These are phyloP conservation scores for Cyprinodon brontotheroides DNA, from an alignment of 2,113 vertebrate genomes.

Conservation along the genomic window DNA sequence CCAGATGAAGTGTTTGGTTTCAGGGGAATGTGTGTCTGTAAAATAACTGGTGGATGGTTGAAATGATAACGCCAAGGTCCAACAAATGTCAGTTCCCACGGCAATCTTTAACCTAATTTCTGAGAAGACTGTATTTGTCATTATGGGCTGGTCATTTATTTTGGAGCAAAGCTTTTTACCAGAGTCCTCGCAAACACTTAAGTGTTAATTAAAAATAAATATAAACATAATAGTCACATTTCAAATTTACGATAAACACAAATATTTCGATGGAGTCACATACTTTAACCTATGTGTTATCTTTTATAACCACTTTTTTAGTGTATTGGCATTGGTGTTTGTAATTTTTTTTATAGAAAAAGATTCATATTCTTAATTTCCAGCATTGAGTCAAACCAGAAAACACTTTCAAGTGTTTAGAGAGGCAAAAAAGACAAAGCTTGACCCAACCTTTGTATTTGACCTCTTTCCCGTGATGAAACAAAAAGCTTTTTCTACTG, in stretches of 20 bases:
- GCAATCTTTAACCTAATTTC: conserved; percentile 33
- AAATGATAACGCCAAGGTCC: conserved; percentile 38
- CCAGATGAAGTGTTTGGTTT: conserved; percentile 39
- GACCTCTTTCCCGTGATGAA: too few relatives aligned
- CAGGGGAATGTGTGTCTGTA: conserved; percentile 8
- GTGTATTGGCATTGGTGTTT: too few relatives aligned
- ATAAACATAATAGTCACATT: neutral
- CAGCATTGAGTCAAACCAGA: too few relatives aligned
- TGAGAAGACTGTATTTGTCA: conserved; percentile 15
- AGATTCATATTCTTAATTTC: too few relatives aligned
- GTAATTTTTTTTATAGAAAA: too few relatives aligned
- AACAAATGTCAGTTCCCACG: conserved; percentile 39
- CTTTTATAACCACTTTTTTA: too few relatives aligned
- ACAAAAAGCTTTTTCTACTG: too few relatives aligned
- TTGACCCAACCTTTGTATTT: too few relatives aligned
- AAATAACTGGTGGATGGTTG: conserved; percentile 21
- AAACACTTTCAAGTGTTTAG: too few relatives aligned
- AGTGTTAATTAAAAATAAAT: neutral
- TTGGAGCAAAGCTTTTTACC: neutral
- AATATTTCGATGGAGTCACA: neutral
- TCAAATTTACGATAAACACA: neutral
- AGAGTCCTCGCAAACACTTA: neutral
- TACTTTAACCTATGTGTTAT: neutral
- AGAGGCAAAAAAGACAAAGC: too few relatives aligned
- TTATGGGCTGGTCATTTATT: conserved; percentile 9